Evolutionary conservation across 2,113 vertebrate genomes (phyloP).

Genomic region (Syrrhaptes paradoxus): DNA sequence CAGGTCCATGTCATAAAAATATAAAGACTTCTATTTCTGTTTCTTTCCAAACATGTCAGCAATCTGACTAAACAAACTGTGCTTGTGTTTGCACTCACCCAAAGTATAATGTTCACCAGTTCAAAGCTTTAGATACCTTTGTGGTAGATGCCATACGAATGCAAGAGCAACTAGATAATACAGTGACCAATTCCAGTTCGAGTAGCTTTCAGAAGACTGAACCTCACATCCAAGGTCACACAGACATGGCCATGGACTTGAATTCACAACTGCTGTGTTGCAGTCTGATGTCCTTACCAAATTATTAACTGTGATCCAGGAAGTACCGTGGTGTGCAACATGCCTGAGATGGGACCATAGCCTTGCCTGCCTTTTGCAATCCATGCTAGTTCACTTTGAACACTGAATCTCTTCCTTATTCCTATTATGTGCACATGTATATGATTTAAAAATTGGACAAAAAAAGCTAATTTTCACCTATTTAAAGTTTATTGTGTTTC

Average conservation of each 20-base stretch:
- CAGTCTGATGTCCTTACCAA: neutral
- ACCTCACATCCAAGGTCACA: neutral
- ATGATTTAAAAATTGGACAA: neutral
- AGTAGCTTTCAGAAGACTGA: neutral
- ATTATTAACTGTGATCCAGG: neutral
- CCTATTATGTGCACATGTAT: neutral
- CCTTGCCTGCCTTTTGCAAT: neutral
- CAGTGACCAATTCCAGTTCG: accelerated
- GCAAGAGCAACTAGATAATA: neutral
- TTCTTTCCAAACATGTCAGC: neutral
- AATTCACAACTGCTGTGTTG: neutral
- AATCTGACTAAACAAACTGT: neutral
- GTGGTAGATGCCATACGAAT: neutral
- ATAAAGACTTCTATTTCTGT: neutral
- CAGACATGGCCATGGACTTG: neutral
- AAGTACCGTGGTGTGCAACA: neutral
- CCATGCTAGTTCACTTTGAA: neutral
- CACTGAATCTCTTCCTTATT: neutral
- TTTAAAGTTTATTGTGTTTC: neutral
- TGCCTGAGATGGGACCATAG: neutral
- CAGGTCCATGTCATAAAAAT: neutral
- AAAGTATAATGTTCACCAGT: neutral
- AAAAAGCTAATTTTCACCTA: neutral
- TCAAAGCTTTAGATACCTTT: neutral
- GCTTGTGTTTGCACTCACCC: neutral